Percentiles rank a stretch among this genome's conserved stretches.
Conservation (phyloP, 2,888 invertebrate species). For the Perdita meconis region DNA sequence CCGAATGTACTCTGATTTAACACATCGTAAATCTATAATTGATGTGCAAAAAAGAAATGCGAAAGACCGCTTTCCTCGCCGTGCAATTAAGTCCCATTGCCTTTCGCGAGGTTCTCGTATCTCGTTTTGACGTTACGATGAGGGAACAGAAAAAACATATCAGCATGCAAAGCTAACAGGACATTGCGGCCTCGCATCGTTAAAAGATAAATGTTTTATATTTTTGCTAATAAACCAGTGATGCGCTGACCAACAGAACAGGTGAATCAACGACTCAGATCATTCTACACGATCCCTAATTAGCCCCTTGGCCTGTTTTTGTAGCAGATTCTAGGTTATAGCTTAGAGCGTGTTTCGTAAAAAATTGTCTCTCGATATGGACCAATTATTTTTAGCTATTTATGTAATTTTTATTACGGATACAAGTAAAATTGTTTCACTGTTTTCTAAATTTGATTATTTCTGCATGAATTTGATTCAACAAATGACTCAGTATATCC, state of each 20-base stretch:
- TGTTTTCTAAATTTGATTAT: no score
- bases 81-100: constrained; percentile 14
- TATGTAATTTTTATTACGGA: no score
- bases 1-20: constrained; percentile 24
- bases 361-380: neutral
- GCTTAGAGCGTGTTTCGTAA: neutral
- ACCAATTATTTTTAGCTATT: no score
- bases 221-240: neutral
- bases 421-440: no score
- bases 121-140: neutral
- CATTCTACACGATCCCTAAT: constrained; percentile 12
- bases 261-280: neutral
- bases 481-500: no score
- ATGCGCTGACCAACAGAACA: constrained; percentile 1
- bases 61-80: constrained; percentile 26
- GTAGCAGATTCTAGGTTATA: neutral
- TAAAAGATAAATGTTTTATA: constrained; percentile 1
- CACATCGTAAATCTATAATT: constrained; percentile 41
- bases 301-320: neutral
- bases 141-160: neutral
- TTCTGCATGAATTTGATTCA: no score
- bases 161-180: neutral
- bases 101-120: constrained; percentile 1
- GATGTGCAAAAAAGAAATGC: neutral
- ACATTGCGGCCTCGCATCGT: constrained; percentile 5